Conservation (phyloP, 2,888 invertebrate genomes). For the Cordilura impudica region DNA sequence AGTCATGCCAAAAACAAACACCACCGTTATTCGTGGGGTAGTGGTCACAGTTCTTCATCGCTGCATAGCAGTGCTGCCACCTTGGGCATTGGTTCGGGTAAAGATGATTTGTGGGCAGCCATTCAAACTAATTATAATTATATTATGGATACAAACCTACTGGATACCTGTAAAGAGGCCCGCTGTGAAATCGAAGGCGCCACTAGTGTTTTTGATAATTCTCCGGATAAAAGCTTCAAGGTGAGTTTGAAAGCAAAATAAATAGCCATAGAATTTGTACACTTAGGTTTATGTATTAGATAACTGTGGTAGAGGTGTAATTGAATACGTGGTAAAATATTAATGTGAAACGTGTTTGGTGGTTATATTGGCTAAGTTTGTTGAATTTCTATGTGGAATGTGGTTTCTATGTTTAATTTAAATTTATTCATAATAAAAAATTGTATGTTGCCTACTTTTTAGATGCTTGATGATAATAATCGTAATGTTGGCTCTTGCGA, state of each 20-base stretch:
- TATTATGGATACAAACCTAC: slow-evolving; percentile 96
- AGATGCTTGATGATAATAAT: slow-evolving; percentile 74
- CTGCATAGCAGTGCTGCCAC: slow-evolving; percentile 77
- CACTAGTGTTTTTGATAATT: slow-evolving; percentile 67
- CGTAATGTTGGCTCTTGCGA: slow-evolving; percentile 72
- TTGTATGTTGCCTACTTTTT: slow-evolving; percentile 57
- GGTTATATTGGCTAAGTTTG: not conserved
- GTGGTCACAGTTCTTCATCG: slow-evolving; percentile 83
- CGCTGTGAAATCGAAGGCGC: slow-evolving; percentile 76
- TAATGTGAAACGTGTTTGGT: not conserved
- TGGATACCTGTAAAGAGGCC: slow-evolving; percentile 89
- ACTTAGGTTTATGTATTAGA: not conserved
- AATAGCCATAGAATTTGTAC: not conserved
- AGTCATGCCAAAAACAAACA: slow-evolving; percentile 65
- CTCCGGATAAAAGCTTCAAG: slow-evolving; percentile 71
- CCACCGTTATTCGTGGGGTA: slow-evolving; percentile 88
- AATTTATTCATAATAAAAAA: not conserved
- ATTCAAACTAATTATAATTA: slow-evolving; percentile 95
- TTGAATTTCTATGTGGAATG: not conserved
- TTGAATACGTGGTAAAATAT: not conserved
- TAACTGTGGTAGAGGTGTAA: not conserved
- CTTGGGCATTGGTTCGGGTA: slow-evolving; percentile 78
- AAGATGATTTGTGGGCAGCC: slow-evolving; percentile 95
- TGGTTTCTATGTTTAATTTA: not conserved
- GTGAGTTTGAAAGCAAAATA: slow-evolving; percentile 70